A percentile compares a stretch with the other conserved stretches of the same genome.
Evolutionary conservation across 2,113 vertebrate species (phyloP).

Genomic region (Gopherus flavomarginatus): DNA sequence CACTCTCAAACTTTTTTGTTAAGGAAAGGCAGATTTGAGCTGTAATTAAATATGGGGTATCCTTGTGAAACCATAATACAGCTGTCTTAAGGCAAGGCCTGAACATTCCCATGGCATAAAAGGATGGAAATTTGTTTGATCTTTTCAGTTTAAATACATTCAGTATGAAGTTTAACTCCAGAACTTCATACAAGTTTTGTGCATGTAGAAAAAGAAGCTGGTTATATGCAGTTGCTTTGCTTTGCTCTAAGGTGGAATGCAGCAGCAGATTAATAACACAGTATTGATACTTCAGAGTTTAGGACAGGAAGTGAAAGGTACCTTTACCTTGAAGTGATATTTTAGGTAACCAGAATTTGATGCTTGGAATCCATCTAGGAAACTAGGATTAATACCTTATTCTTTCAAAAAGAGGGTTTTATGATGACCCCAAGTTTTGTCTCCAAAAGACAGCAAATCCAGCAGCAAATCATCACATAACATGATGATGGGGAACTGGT

Average conservation of each 20-base stretch:
- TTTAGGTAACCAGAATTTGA: not conserved
- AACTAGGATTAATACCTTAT: no score
- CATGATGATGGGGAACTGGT: not conserved
- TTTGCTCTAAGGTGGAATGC: not conserved
- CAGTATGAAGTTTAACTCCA: not conserved
- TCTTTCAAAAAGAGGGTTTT: not conserved
- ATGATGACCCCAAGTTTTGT: not conserved
- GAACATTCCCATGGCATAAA: not conserved
- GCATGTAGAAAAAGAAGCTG: not conserved
- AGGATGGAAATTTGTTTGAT: not conserved
- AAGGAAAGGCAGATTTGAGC: not conserved
- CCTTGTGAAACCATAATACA: not conserved
- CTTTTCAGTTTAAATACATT: fast-evolving
- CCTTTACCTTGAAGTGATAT: not conserved
- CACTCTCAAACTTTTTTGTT: not conserved
- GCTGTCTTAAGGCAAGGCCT: not conserved
- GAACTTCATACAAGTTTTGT: not conserved
- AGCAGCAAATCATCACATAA: not conserved
- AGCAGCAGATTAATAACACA: not conserved
- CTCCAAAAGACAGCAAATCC: not conserved
- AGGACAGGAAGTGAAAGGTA: not conserved
- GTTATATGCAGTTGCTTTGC: fast-evolving
- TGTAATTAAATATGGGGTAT: not conserved
- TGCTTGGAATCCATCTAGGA: not conserved
- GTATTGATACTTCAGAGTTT: not conserved